Evolutionary conservation across 1,140 invertebrate species (phyloP).

Genomic region (Heliothis subflexa): DNA sequence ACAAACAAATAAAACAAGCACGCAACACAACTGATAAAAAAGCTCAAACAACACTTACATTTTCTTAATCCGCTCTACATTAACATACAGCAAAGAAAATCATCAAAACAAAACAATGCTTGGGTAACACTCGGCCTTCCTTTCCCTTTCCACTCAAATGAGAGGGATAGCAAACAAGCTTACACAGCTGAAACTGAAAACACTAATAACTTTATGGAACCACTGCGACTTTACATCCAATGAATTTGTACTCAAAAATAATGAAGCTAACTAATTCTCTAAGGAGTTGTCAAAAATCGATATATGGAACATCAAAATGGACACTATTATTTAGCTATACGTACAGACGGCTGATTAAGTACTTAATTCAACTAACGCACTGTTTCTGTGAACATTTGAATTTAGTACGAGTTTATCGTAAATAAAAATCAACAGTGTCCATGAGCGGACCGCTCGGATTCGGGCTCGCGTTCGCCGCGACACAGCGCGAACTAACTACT

Average conservation of each 20-base stretch:
- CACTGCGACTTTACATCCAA: slow-evolving; percentile 60
- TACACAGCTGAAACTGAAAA: slow-evolving; percentile 79
- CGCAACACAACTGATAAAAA: slow-evolving; percentile 29
- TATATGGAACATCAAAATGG: slow-evolving; percentile 45
- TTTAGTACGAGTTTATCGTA: slow-evolving; percentile 68
- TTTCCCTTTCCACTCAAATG: slow-evolving; percentile 73
- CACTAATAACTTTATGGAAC: slow-evolving; percentile 79
- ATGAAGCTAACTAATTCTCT: slow-evolving; percentile 52
- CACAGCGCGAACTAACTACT: slow-evolving; percentile 75
- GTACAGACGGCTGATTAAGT: slow-evolving; percentile 25
- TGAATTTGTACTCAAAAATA: slow-evolving; percentile 56
- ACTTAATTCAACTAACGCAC: slow-evolving; percentile 53
- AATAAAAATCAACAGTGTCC: slow-evolving; percentile 70
- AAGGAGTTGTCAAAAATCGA: slow-evolving; percentile 53
- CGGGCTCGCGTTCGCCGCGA: slow-evolving; percentile 69
- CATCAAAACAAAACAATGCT: slow-evolving; percentile 79
- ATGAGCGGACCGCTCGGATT: slow-evolving; percentile 60
- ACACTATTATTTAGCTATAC: slow-evolving; percentile 47
- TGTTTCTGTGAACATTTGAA: slow-evolving; percentile 58
- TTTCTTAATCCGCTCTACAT: slow-evolving; percentile 75
- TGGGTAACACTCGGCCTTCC: slow-evolving; percentile 67
- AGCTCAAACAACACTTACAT: slow-evolving; percentile 70
- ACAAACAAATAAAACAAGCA: slow-evolving; percentile 16
- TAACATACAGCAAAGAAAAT: slow-evolving; percentile 70
- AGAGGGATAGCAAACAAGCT: slow-evolving; percentile 72